Evolutionary conservation across 2,888 invertebrate species (phyloP).

Genomic region (Celastrina argiolus): DNA sequence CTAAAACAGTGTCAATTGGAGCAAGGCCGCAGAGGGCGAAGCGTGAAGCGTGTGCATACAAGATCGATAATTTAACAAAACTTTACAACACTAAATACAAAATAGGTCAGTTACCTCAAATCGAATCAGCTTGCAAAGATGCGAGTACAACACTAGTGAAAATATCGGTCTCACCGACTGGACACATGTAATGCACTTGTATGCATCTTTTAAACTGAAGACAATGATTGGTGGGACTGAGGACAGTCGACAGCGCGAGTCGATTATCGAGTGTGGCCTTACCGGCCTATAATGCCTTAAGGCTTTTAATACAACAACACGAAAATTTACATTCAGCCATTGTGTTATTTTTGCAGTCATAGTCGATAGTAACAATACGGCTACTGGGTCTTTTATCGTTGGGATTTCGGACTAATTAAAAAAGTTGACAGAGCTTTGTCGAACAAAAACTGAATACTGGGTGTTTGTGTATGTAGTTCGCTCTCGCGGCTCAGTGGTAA

Average conservation of each 20-base stretch:
- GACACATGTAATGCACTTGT: conserved; percentile 50
- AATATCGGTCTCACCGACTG: conserved; percentile 37
- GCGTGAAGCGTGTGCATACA: conserved; percentile 53
- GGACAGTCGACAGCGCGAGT: conserved; percentile 1
- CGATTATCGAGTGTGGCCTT: conserved; percentile 25
- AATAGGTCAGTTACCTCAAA: conserved; percentile 51
- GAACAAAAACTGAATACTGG: too few relatives aligned
- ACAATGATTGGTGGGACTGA: conserved; percentile 42
- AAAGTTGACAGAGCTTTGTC: too few relatives aligned
- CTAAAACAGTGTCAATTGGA: conserved; percentile 52
- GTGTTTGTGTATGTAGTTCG: too few relatives aligned
- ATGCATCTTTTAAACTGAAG: conserved; percentile 58
- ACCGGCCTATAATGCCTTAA: not conserved
- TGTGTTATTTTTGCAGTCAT: not conserved
- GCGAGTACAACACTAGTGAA: conserved; percentile 31
- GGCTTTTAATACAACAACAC: not conserved
- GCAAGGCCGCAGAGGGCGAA: conserved; percentile 56
- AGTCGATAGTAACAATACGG: too few relatives aligned
- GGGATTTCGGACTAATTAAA: too few relatives aligned
- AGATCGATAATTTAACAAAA: conserved; percentile 63
- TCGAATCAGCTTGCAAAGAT: conserved; percentile 61
- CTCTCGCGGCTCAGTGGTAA: too few relatives aligned
- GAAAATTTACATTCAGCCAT: not conserved
- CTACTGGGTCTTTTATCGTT: too few relatives aligned
- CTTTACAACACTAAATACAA: conserved; percentile 29